Percentiles rank a stretch among this genome's conserved stretches.
phyloP scores from a whole-genome alignment of 2,888 invertebrate species.

The Aporophyla nigra region DNA sequence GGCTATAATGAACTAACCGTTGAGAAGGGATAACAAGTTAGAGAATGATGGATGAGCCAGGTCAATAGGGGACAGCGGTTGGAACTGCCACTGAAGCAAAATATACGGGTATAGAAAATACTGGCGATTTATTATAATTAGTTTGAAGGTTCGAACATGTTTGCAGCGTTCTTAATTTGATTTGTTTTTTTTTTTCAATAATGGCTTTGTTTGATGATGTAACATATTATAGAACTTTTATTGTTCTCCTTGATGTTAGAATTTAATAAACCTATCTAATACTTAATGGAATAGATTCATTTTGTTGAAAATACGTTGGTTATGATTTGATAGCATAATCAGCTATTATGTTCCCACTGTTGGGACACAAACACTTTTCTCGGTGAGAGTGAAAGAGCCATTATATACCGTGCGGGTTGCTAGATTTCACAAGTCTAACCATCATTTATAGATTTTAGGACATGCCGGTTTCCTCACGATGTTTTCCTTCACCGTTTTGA shows the following conservation, averaged over 20 bases:
- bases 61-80: conserved; percentile 61
- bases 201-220: not conserved
- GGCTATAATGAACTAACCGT: conserved; percentile 49
- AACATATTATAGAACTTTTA: not conserved
- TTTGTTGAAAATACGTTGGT: too few species aligned
- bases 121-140: conserved; percentile 49
- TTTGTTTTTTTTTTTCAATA: not conserved
- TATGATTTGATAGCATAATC: too few species aligned
- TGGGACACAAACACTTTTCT: too few species aligned
- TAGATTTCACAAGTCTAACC: too few species aligned
- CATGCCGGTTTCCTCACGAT: too few species aligned
- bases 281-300: not conserved
- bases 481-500: too few species aligned
- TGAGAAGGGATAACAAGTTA: conserved; percentile 64
- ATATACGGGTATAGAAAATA: conserved; percentile 49
- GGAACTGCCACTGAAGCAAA: conserved; percentile 40
- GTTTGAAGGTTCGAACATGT: conserved; percentile 13
- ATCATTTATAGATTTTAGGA: too few species aligned
- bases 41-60: conserved; percentile 65
- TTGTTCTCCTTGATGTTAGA: not conserved
- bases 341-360: too few species aligned
- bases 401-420: too few species aligned
- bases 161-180: conserved; percentile 1
- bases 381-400: too few species aligned
- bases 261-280: not conserved